phyloP scores from a whole-genome alignment of 2,888 invertebrate genomes.

The Saturnia pavonia region DNA sequence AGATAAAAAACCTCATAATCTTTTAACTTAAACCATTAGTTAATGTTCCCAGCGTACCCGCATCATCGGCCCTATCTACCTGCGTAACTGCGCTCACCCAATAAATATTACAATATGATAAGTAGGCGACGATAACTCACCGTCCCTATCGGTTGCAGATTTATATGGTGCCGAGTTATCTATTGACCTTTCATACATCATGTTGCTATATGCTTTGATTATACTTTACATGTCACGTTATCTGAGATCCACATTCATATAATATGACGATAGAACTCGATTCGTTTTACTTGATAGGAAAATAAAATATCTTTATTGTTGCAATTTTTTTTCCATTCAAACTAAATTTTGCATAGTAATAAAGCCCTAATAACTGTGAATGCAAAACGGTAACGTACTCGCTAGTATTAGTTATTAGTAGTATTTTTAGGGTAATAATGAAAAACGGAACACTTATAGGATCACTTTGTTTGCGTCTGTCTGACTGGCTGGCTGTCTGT shows the following conservation, averaged over 20 bases:
- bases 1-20: conserved; percentile 12
- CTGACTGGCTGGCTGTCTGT: too few relatives aligned
- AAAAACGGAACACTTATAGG: too few relatives aligned
- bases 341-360: too few relatives aligned
- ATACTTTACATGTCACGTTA: not conserved
- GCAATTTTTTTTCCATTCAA: too few relatives aligned
- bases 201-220: not conserved
- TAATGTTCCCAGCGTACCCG: conserved; percentile 62
- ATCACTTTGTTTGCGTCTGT: too few relatives aligned
- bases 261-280: not conserved
- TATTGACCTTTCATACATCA: not conserved
- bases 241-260: not conserved
- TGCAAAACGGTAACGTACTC: too few relatives aligned
- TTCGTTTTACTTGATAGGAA: not conserved
- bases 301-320: not conserved
- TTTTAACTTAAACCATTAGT: conserved; percentile 27
- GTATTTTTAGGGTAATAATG: too few relatives aligned
- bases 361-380: too few relatives aligned
- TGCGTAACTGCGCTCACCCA: conserved; percentile 55
- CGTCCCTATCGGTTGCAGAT: conserved; percentile 10
- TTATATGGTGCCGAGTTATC: conserved; percentile 14
- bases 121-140: conserved; percentile 40
- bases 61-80: conserved; percentile 71
- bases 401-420: too few relatives aligned
- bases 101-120: conserved; percentile 73